A percentile compares a stretch with the other conserved stretches of the same genome.
Evolutionary conservation across 2,888 invertebrate species (phyloP).

Genomic region (Campopleginae sp.): DNA sequence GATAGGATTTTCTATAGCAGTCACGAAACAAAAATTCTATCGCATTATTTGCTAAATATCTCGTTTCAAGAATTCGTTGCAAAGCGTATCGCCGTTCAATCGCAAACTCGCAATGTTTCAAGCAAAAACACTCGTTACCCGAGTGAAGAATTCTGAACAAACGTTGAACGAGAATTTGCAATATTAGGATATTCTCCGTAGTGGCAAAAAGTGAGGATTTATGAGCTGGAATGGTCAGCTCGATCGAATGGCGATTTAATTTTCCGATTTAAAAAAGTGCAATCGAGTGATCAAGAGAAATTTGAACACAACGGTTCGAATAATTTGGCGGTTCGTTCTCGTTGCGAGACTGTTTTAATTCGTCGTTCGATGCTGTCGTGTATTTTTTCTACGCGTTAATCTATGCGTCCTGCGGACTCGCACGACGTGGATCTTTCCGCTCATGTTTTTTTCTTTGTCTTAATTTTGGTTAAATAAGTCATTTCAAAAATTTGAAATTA

Average conservation of each 20-base stretch:
- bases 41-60: constrained; percentile 20
- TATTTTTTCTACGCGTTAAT: neutral
- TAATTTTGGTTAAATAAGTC: neutral
- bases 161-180: neutral
- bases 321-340: neutral
- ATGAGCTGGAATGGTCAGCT: neutral
- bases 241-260: neutral
- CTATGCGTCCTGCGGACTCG: neutral
- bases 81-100: neutral
- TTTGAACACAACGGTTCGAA: neutral
- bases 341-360: neutral
- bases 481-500: neutral
- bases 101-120: neutral
- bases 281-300: neutral
- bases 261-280: neutral
- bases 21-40: constrained; percentile 23
- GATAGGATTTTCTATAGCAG: constrained; percentile 69
- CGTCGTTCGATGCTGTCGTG: neutral
- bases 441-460: neutral
- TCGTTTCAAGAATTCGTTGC: neutral
- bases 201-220: neutral
- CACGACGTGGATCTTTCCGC: neutral
- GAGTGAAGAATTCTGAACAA: neutral
- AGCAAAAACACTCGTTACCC: neutral
- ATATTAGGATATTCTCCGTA: neutral